phyloP scores from a whole-genome alignment of 1,140 invertebrate species.

The Batillaria attramentaria region DNA sequence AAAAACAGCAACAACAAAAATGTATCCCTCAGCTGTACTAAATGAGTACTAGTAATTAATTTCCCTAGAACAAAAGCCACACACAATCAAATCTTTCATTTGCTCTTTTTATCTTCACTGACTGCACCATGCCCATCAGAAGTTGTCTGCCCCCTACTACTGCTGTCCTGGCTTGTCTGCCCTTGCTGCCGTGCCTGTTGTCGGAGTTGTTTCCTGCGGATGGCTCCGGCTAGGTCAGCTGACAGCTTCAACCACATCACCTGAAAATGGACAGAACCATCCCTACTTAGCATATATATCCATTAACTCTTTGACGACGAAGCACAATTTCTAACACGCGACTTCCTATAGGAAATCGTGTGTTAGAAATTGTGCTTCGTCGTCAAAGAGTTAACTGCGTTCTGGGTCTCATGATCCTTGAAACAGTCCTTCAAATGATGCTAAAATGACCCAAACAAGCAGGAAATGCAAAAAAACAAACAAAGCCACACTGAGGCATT shows the following conservation, averaged over 20 bases:
- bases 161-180: background rate
- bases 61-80: background rate
- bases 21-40: background rate
- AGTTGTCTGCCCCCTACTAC: background rate
- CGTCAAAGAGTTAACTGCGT: background rate
- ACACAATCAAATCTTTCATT: background rate
- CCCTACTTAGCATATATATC: background rate
- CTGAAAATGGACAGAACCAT: slow-evolving; percentile 17
- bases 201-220: slow-evolving; percentile 23
- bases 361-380: background rate
- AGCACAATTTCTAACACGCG: background rate
- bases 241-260: slow-evolving; percentile 36
- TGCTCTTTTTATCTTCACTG: background rate
- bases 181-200: background rate
- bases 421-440: background rate
- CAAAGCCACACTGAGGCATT: background rate
- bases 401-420: too few relatives aligned
- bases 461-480: background rate
- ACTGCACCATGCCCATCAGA: background rate
- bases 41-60: background rate
- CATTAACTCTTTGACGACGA: background rate
- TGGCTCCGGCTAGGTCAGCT: slow-evolving; percentile 21
- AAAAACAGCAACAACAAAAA: background rate
- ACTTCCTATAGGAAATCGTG: background rate
- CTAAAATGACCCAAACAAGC: background rate